Conservation (phyloP, 2,888 invertebrate genomes). For the Dorcus parallelipipedus region DNA sequence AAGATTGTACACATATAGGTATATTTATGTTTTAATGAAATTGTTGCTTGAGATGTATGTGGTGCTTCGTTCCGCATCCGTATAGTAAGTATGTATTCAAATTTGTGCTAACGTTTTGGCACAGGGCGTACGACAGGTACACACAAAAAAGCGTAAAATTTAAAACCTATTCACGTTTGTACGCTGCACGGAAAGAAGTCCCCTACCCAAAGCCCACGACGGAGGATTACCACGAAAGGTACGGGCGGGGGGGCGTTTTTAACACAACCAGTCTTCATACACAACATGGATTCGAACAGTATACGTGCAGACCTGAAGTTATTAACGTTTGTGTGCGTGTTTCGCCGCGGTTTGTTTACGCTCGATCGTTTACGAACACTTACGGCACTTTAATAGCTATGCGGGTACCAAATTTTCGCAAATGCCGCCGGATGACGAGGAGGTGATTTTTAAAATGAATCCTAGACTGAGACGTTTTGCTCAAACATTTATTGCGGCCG, state of each 20-base stretch:
- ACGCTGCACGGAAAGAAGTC: neutral
- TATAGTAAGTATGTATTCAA: too few species aligned
- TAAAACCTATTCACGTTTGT: neutral
- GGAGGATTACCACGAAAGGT: neutral
- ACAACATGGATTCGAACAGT: conserved; percentile 48
- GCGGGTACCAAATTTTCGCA: conserved; percentile 16
- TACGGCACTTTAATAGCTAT: conserved; percentile 12
- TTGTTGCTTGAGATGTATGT: too few species aligned
- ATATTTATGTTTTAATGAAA: too few species aligned
- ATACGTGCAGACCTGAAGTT: conserved; percentile 9
- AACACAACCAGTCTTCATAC: conserved; percentile 49
- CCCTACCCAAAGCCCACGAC: neutral
- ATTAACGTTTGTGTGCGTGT: conserved; percentile 3
- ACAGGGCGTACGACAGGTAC: neutral
- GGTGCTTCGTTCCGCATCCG: too few species aligned
- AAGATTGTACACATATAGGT: too few species aligned
- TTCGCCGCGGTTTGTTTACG: conserved; percentile 51
- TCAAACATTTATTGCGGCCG: conserved; percentile 41
- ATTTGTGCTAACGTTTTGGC: neutral
- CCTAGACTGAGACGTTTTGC: conserved; percentile 39
- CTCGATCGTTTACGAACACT: conserved; percentile 8
- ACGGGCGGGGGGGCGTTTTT: conserved; percentile 48
- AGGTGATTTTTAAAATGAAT: conserved; percentile 42
- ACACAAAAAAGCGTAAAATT: neutral
- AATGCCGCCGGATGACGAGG: conserved; percentile 35